Conservation (phyloP, 2,888 invertebrate genomes). For the Orchesella flavescens region DNA sequence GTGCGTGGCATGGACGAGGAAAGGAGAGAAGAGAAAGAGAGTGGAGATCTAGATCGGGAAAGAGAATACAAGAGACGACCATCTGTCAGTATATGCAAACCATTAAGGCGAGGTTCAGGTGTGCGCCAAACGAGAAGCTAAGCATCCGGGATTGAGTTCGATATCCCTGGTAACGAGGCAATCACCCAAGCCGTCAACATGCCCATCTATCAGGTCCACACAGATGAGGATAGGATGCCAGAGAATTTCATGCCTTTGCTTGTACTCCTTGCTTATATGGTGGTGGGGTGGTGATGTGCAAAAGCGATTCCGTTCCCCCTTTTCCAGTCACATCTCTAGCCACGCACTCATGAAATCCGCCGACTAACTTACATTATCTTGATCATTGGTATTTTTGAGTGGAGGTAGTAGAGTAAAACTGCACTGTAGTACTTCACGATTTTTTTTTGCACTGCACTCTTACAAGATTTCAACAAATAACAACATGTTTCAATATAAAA, state of each 20-base stretch:
- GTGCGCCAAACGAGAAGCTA: conserved; percentile 71
- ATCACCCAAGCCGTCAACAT: conserved; percentile 72
- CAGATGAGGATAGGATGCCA: conserved; percentile 66
- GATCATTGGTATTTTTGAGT: conserved; percentile 50
- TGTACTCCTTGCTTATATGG: conserved; percentile 20
- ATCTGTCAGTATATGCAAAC: conserved; percentile 70
- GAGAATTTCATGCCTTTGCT: conserved; percentile 31
- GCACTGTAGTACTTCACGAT: not conserved
- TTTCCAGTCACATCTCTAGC: conserved; percentile 19
- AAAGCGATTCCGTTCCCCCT: conserved; percentile 49
- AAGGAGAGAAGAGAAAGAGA: conserved; percentile 30
- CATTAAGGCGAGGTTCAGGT: conserved; percentile 72
- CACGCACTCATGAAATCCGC: conserved; percentile 29
- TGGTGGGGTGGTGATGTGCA: conserved; percentile 24
- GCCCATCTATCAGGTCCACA: conserved; percentile 72
- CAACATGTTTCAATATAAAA: conserved; percentile 43
- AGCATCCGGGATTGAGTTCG: conserved; percentile 72
- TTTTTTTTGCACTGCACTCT: not conserved
- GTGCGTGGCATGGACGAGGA: conserved; percentile 56
- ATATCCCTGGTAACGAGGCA: conserved; percentile 73
- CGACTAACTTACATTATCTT: conserved; percentile 29
- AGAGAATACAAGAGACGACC: conserved; percentile 62
- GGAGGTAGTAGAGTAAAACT: not conserved
- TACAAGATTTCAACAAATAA: conserved; percentile 53
- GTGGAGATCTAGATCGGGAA: conserved; percentile 55